Conservation (phyloP, 2,113 vertebrate species). For the Silurus asotus region DNA sequence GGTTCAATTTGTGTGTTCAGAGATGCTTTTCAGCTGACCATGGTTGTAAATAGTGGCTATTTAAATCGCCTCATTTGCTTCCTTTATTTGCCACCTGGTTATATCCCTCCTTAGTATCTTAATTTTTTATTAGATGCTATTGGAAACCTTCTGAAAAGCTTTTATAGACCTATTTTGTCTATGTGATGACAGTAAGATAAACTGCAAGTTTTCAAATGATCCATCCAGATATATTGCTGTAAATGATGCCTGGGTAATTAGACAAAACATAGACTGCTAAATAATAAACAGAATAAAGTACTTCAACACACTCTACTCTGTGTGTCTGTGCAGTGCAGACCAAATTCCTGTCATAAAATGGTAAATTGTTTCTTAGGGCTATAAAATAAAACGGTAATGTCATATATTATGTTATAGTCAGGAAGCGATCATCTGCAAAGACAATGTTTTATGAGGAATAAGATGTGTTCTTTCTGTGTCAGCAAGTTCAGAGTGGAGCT, state of each 20-base stretch:
- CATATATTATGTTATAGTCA: background rate
- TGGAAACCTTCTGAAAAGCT: background rate
- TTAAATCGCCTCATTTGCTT: background rate
- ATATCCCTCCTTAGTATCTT: too few species aligned
- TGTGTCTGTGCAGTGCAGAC: background rate
- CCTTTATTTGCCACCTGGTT: too few species aligned
- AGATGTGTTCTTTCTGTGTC: background rate
- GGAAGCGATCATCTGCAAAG: background rate
- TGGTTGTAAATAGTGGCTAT: background rate
- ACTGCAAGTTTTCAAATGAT: background rate
- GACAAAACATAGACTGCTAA: background rate
- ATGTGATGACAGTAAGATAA: background rate
- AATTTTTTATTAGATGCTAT: background rate
- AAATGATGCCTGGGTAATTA: background rate
- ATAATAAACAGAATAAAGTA: background rate
- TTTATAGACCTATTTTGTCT: background rate
- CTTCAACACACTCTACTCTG: background rate
- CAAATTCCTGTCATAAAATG: background rate
- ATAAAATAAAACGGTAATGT: background rate
- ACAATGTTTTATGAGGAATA: background rate
- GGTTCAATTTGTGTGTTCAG: background rate
- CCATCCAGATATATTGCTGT: background rate
- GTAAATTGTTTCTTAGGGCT: background rate
- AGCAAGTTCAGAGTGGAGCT: background rate
- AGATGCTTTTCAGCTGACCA: background rate